phyloP scores from a whole-genome alignment of 2,113 vertebrate genomes.

The Corythornis madagascariensis region DNA sequence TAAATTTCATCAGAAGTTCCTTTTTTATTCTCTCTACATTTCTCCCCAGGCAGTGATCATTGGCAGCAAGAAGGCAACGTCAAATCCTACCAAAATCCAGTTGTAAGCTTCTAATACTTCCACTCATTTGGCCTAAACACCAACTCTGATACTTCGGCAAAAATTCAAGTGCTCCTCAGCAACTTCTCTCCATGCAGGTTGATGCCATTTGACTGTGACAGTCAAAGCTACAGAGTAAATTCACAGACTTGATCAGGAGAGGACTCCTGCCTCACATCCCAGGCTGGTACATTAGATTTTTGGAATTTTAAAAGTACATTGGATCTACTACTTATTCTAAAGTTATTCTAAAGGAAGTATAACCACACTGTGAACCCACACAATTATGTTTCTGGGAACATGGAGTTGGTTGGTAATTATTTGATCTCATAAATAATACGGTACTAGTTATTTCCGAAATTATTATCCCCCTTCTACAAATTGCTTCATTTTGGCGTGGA shows the following conservation, averaged over 20 bases:
- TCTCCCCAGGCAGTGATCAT: neutral
- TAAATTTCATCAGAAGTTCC: neutral
- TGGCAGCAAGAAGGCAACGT: neutral
- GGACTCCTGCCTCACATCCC: neutral
- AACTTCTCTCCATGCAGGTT: neutral
- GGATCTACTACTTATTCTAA: neutral
- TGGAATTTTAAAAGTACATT: neutral
- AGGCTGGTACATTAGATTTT: neutral
- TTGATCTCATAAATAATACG: neutral
- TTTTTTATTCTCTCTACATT: constrained; percentile 6
- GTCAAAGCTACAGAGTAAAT: neutral
- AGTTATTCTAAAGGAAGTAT: neutral
- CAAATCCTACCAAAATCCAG: neutral
- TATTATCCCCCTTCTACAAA: neutral
- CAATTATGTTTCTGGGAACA: neutral
- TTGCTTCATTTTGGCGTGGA: neutral
- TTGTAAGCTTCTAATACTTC: neutral
- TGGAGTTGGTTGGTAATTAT: neutral
- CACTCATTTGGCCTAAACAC: neutral
- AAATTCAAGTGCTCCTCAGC: neutral
- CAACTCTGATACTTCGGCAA: neutral
- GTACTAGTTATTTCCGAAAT: neutral
- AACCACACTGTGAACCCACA: neutral
- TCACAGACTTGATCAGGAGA: neutral
- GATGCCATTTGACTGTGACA: neutral